Percentiles rank a stretch among this genome's conserved stretches.
Evolutionary conservation across 2,888 invertebrate species (phyloP).

Genomic region (Pseudococcus longispinus): DNA sequence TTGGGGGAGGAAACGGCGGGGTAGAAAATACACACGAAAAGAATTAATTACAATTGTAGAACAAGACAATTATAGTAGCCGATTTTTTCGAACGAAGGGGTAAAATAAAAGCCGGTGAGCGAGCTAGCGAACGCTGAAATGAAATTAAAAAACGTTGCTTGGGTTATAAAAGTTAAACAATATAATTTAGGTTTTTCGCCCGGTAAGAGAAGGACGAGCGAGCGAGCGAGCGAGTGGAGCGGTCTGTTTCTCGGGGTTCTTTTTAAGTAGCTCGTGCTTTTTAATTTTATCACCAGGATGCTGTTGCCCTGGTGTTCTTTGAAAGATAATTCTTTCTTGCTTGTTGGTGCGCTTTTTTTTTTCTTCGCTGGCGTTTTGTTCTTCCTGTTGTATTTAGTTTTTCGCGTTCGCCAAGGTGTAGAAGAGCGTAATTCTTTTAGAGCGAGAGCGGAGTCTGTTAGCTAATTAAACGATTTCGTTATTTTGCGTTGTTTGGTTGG

Average conservation of each 20-base stretch:
- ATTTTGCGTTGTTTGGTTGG: background rate
- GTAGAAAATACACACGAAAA: constrained; percentile 23
- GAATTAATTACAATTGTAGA: constrained; percentile 44
- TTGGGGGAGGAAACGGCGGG: background rate
- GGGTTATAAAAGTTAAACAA: constrained; percentile 42
- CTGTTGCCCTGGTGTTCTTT: constrained; percentile 27
- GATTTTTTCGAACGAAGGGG: constrained; percentile 23
- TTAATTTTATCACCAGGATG: constrained; percentile 39
- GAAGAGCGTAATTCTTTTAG: constrained; percentile 24
- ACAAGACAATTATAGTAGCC: constrained; percentile 41
- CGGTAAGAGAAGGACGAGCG: background rate
- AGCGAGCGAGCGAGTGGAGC: background rate
- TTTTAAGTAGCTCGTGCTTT: constrained; percentile 41
- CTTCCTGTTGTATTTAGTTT: background rate
- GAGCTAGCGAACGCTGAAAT: constrained; percentile 13
- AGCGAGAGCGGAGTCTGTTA: background rate
- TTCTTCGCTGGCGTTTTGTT: background rate
- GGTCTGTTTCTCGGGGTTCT: constrained; percentile 14
- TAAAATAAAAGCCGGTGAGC: constrained; percentile 24
- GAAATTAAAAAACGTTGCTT: constrained; percentile 45
- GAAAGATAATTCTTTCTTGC: constrained; percentile 33
- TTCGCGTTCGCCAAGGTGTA: constrained; percentile 3
- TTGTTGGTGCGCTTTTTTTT: background rate
- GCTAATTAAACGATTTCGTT: constrained; percentile 45
- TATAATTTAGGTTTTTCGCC: constrained; percentile 44